Conservation (phyloP, 2,888 invertebrate species). For the Yponomeuta malinellus region DNA sequence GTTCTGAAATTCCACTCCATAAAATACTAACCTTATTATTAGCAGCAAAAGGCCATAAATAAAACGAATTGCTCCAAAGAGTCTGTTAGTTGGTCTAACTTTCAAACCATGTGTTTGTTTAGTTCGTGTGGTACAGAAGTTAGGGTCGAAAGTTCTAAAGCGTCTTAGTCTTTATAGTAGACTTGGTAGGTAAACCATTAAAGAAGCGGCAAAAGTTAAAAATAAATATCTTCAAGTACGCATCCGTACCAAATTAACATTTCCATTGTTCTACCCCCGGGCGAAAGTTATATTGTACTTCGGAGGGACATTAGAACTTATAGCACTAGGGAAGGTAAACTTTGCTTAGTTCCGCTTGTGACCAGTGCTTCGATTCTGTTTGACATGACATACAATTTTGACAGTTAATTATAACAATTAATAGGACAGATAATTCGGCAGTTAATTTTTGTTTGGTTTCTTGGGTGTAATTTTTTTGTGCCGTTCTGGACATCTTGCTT, state of each 20-base stretch:
- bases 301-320: slow-evolving; percentile 68
- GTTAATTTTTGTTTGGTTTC: no score
- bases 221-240: slow-evolving; percentile 41
- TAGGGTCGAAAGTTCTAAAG: background rate
- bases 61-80: slow-evolving; percentile 25
- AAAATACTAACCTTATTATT: slow-evolving; percentile 13
- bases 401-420: no score
- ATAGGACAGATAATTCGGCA: no score
- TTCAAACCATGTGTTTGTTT: background rate
- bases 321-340: slow-evolving; percentile 47
- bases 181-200: slow-evolving; percentile 16
- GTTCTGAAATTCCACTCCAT: slow-evolving; percentile 1
- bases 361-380: background rate
- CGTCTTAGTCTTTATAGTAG: background rate
- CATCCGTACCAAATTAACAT: slow-evolving; percentile 50
- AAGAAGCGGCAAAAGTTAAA: slow-evolving; percentile 45
- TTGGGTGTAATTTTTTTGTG: no score
- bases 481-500: no score
- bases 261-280: slow-evolving; percentile 63
- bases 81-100: slow-evolving; percentile 5
- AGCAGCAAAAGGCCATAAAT: slow-evolving; percentile 22
- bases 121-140: background rate
- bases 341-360: background rate
- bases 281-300: slow-evolving; percentile 60
- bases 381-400: no score